Base-by-base conservation (phyloP, 2,888 invertebrate species). In the Ichneumon xanthorius region DNA sequence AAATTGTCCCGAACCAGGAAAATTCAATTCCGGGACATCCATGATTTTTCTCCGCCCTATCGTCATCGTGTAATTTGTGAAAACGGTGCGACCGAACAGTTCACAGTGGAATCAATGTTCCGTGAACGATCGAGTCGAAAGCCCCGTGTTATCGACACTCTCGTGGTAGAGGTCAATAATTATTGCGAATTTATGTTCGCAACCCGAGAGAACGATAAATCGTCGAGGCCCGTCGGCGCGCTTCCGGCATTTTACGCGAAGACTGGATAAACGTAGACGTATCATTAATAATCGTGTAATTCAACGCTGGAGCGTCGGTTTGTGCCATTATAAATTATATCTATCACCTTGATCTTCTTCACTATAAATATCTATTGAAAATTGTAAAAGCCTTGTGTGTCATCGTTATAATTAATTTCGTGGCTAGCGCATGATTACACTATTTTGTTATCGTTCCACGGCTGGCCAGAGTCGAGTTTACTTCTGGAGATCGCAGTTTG, bases 171-270 rank as follows among this genome's bases (percentile, higher is more conserved):
- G 67, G 73, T 73, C 73, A 80, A 72, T 80, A 80, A 80, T 80
- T 80, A 73, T 22, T 22, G 33, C 70, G 30, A 65, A 26, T 58
- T 58, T 58, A 58, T 22, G 58, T 50, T 68, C 30, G n/a, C 33
- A 50, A 65, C 50, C 22, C 50, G 50, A 33, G 63, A 33, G 30
- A 71, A 33, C 55, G 67, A 75, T 75, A 48, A 73, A 68, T 80
- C 80, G 11, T 65, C 11, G 30, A 19, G 33, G n/a, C n/a, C 61
- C 75, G 14, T 45, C 45, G 45, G 4, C 1, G 45, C 67, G 61
- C 72, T 80, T 80, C 80, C 80, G 80, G 80, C 65, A 73, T 80
- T 70, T 37, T 4, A 58, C 53, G 65, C 73, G 73, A 58, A 45
- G 67, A 80, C 14, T n/a, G 9, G 79, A 50, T 58, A 67, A 58